Evolutionary conservation across 2,888 invertebrate species (phyloP).

Genomic region (Aphelenchoides bicaudatus): DNA sequence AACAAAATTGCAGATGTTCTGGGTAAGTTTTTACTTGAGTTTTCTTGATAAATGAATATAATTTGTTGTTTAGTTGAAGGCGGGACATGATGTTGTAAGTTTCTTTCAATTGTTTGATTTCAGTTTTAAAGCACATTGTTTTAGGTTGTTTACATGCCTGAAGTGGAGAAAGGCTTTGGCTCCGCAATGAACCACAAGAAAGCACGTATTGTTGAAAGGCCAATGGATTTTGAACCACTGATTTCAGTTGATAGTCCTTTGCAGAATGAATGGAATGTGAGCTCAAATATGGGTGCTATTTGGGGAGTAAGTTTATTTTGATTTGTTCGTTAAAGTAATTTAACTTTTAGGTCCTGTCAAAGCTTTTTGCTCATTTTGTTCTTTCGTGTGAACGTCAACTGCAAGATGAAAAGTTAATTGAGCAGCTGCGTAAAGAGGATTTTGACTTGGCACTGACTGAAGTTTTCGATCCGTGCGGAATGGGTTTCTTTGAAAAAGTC

Average conservation of each 20-base stretch:
- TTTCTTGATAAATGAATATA: no score
- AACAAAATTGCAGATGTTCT: not conserved
- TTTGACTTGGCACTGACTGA: conserved; percentile 20
- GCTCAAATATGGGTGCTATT: no score
- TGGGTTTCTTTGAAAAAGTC: not conserved
- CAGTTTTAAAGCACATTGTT: no score
- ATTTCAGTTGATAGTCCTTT: not conserved
- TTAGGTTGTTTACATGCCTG: not conserved
- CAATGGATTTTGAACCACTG: not conserved
- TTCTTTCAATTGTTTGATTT: not conserved
- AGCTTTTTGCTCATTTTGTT: no score
- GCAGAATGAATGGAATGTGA: conserved; percentile 11
- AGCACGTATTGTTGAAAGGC: not conserved
- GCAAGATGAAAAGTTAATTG: conserved; percentile 19
- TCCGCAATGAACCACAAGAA: not conserved
- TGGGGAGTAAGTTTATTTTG: no score
- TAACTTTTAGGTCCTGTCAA: no score
- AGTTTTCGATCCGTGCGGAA: conserved; percentile 15
- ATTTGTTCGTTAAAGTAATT: no score
- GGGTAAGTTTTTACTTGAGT: no score
- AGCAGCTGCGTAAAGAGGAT: conserved; percentile 7
- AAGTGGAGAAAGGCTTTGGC: conserved; percentile 8
- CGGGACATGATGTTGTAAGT: conserved; percentile 15
- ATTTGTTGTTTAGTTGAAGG: no score
- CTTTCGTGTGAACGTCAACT: not conserved